A percentile compares a stretch with the other conserved stretches of the same genome.
Conservation (phyloP, 2,113 vertebrate genomes). For the Xiphorhynchus elegans region DNA sequence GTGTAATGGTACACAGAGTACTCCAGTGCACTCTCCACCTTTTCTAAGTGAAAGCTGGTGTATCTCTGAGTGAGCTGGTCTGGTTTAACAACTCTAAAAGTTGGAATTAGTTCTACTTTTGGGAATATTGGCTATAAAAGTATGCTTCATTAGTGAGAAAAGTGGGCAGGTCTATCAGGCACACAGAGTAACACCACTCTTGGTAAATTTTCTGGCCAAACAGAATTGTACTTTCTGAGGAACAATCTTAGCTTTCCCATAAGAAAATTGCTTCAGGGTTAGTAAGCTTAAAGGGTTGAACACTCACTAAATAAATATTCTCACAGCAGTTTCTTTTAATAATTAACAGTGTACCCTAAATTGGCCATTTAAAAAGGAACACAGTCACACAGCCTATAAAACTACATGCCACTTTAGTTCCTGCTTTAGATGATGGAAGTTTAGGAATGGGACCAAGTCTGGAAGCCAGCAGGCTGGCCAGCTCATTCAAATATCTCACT, state of each 20-base stretch:
- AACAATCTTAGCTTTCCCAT: not conserved
- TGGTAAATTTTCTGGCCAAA: not conserved
- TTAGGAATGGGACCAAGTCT: not conserved
- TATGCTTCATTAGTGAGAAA: too few relatives aligned
- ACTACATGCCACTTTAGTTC: not conserved
- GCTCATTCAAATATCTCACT: not conserved
- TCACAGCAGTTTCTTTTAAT: not conserved
- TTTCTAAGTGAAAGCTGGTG: not conserved
- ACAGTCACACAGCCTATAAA: not conserved
- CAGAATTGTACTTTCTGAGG: not conserved
- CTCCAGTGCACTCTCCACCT: not conserved
- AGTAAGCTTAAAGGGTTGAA: not conserved
- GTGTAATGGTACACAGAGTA: not conserved
- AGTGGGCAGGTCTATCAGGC: not conserved
- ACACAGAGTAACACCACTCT: rapidly evolving
- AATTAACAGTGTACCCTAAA: not conserved
- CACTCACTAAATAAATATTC: not conserved
- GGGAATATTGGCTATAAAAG: not conserved
- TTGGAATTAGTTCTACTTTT: not conserved
- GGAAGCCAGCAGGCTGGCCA: not conserved
- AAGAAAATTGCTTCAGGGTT: not conserved
- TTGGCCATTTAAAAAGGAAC: not conserved
- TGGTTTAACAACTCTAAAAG: not conserved
- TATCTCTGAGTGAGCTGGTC: not conserved
- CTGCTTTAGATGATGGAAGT: rapidly evolving